Conservation (phyloP, 2,888 invertebrate genomes). For the Lapara coniferarum region DNA sequence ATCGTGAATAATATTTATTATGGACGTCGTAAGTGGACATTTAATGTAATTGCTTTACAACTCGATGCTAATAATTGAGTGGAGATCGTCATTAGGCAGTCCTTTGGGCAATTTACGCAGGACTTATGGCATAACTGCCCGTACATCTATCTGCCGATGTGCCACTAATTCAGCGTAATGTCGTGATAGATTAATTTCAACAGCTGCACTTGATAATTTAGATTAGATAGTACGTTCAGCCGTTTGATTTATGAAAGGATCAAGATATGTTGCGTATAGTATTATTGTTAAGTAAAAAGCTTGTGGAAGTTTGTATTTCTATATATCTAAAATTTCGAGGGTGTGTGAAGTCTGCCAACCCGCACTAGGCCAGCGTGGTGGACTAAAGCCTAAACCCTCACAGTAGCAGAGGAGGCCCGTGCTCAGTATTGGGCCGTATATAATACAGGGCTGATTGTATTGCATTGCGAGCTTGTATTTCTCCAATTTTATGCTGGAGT, state of each 20-base stretch:
- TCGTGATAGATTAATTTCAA: slow-evolving; percentile 27
- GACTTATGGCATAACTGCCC: slow-evolving; percentile 16
- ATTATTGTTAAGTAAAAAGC: background rate
- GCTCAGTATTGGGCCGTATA: too few species aligned
- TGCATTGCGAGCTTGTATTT: too few species aligned
- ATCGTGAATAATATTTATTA: slow-evolving; percentile 67
- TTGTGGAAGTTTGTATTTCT: too few species aligned
- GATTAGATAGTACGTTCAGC: background rate
- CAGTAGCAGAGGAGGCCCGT: too few species aligned
- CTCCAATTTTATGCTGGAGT: too few species aligned
- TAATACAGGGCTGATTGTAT: too few species aligned
- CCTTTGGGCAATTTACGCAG: slow-evolving; percentile 19
- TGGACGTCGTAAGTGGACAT: slow-evolving; percentile 68
- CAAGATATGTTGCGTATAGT: background rate
- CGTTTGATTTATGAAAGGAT: background rate
- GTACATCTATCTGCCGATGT: slow-evolving; percentile 6
- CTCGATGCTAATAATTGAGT: slow-evolving; percentile 58
- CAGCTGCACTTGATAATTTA: slow-evolving; percentile 21
- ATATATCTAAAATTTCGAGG: too few species aligned
- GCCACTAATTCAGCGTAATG: slow-evolving; percentile 27
- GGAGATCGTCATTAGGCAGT: slow-evolving; percentile 55
- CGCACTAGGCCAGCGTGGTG: too few species aligned
- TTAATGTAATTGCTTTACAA: slow-evolving; percentile 74
- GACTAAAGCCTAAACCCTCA: too few species aligned
- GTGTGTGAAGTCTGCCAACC: too few species aligned